These are phyloP conservation scores for Camponotus vicinus DNA, from an alignment of 1,140 invertebrate species.

Conservation along the genomic window DNA sequence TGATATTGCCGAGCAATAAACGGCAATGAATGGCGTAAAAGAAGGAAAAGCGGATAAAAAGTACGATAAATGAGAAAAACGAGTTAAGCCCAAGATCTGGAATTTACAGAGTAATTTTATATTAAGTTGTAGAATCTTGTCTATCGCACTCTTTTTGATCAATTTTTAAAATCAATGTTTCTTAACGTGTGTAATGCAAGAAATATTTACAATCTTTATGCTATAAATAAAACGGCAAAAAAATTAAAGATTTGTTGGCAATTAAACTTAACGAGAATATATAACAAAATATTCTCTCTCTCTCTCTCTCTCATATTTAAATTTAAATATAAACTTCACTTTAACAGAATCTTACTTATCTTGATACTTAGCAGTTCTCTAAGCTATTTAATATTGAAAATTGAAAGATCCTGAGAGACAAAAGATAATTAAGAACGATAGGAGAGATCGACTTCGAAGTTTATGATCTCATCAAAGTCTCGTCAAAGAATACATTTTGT, in stretches of 20 bases:
- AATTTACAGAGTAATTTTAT: not conserved
- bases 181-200: not conserved
- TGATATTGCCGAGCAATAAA: not conserved
- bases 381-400: not conserved
- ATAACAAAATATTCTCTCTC: not conserved
- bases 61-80: slow-evolving; percentile 8
- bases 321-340: not conserved
- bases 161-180: not conserved
- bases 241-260: not conserved
- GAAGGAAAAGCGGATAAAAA: not conserved
- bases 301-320: not conserved
- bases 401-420: not conserved
- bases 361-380: not conserved
- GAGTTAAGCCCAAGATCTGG: not conserved
- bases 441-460: slow-evolving; percentile 1
- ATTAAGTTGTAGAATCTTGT: slow-evolving; percentile 4
- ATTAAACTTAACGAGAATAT: not conserved
- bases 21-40: not conserved
- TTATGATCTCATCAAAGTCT: not conserved
- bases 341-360: not conserved
- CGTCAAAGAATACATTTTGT: slow-evolving; percentile 17
- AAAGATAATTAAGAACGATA: not conserved
- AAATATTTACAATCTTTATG: not conserved
- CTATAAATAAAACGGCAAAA: not conserved
- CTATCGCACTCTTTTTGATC: not conserved